Percentiles rank a stretch among this genome's conserved stretches.
Evolutionary conservation across 2,797 vertebrate species (phyloP).

Genomic region (Pangasius larnaudii): DNA sequence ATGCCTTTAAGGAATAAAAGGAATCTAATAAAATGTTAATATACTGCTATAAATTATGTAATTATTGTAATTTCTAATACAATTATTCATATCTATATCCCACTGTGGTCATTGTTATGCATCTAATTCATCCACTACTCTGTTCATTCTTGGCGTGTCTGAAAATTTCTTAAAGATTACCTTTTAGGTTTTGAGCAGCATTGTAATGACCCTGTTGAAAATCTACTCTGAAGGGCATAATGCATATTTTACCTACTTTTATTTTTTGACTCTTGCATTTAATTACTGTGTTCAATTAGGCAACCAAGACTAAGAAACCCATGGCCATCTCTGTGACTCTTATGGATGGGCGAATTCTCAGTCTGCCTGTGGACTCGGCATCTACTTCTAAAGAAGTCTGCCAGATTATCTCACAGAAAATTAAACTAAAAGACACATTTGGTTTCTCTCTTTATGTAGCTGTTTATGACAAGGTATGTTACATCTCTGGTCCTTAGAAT

Average conservation of each 20-base stretch:
- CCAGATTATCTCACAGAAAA: conserved; percentile 79
- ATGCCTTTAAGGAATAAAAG: background rate
- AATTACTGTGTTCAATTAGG: conserved; percentile 70
- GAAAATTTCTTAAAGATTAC: background rate
- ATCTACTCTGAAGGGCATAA: background rate
- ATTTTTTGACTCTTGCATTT: conserved; percentile 18
- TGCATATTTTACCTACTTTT: background rate
- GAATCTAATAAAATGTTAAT: background rate
- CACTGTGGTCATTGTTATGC: background rate
- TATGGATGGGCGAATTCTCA: conserved; percentile 83
- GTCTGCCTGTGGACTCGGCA: conserved; percentile 86
- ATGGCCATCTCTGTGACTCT: conserved; percentile 83
- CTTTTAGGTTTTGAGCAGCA: background rate
- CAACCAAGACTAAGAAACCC: conserved; percentile 89
- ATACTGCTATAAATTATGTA: background rate
- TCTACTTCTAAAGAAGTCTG: conserved; percentile 90
- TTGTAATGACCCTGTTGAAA: background rate
- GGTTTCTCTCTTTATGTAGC: conserved; percentile 93
- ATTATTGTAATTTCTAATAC: background rate
- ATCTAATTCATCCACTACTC: background rate
- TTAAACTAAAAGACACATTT: conserved; percentile 83
- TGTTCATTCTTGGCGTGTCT: background rate
- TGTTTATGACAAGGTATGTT: conserved; percentile 88
- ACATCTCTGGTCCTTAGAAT: background rate
- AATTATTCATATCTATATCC: background rate